Evolutionary conservation across 1,140 invertebrate genomes (phyloP).

Genomic region (Brachionus koreanus): DNA sequence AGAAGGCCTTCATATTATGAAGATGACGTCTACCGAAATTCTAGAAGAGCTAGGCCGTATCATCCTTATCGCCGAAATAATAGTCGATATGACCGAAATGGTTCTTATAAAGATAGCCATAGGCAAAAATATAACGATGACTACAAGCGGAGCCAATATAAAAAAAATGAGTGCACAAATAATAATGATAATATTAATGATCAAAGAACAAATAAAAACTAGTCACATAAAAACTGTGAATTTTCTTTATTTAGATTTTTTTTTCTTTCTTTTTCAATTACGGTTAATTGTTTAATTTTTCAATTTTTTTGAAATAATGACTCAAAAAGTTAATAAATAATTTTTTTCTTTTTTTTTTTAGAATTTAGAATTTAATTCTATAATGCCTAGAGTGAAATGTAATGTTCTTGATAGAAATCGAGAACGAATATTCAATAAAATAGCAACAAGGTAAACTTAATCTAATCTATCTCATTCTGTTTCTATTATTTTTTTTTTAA

Average conservation of each 20-base stretch:
- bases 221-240: not conserved
- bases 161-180: not conserved
- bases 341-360: not conserved
- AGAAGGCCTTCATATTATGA: conserved; percentile 1
- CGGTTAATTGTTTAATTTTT: not conserved
- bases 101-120: not conserved
- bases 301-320: not conserved
- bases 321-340: not conserved
- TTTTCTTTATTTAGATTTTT: not conserved
- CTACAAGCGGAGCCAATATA: not conserved
- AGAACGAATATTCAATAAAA: conserved; percentile 19
- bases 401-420: conserved; percentile 16
- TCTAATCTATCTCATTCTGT: no score
- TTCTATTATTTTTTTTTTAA: not conserved
- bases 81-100: not conserved
- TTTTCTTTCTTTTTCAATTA: not conserved
- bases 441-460: conserved; percentile 19
- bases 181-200: no score
- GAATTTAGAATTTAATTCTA: conserved; percentile 35
- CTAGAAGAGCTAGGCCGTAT: not conserved
- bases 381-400: conserved; percentile 14
- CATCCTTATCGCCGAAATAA: not conserved
- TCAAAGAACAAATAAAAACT: not conserved
- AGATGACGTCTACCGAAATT: not conserved
- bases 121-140: not conserved